Evolutionary conservation across 2,797 vertebrate species (phyloP).

Genomic region (Cercopithecus neglectus): DNA sequence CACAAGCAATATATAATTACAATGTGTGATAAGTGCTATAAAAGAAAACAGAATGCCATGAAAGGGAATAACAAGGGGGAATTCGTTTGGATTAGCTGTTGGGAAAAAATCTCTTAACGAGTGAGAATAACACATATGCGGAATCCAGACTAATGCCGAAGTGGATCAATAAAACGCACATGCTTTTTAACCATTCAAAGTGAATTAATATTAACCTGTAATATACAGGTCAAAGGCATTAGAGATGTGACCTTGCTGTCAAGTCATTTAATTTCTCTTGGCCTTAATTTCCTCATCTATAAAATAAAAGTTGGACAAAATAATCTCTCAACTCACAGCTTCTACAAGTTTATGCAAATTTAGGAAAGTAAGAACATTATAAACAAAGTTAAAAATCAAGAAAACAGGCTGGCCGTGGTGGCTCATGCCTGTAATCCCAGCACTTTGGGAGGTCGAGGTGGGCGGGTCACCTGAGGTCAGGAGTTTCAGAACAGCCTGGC

Average conservation of each 20-base stretch:
- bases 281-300: not conserved
- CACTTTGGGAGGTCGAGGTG: not conserved
- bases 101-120: not conserved
- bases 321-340: not conserved
- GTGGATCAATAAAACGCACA: not conserved
- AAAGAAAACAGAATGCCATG: not conserved
- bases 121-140: not conserved
- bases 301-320: not conserved
- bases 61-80: not conserved
- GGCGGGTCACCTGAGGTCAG: not conserved
- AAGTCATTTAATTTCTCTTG: not conserved
- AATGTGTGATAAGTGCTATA: not conserved
- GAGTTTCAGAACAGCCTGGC: not conserved
- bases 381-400: not conserved
- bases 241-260: not conserved
- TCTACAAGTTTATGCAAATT: not conserved
- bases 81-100: not conserved
- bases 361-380: not conserved
- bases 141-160: not conserved
- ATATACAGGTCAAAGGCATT: not conserved
- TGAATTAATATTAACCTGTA: slow-evolving; percentile 8
- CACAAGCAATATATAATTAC: not conserved
- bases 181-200: not conserved
- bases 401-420: not conserved
- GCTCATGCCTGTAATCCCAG: not conserved